Base-by-base conservation (phyloP, 2,797 vertebrate species). In the Odontamblyopus lacepedii region DNA sequence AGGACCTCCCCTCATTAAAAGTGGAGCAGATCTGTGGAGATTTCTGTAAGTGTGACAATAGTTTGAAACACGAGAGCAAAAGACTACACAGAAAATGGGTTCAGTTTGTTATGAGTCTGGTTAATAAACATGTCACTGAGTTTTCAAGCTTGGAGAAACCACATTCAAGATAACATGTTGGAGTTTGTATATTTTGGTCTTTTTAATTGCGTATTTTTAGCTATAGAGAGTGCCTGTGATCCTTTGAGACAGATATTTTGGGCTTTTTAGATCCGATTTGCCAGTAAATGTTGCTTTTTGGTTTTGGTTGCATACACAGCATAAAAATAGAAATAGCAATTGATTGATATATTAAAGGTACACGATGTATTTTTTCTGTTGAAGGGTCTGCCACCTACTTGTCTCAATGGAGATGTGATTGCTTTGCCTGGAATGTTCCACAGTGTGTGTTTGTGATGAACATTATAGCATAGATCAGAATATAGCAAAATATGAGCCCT, bases 221-320 rank as follows among this genome's bases (percentile, higher is more conserved):
- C 27, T 29, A 23, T 55, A 26, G 61, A 77, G 18, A 62, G 76
- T 55, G 65, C 62, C 55, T 56, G 44, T 0, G 27, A 78, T 81
- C 50, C 56, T 79, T 44, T 26, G 75, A 77, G 69, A 72, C 35
- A 48, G 23, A 73, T 83, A 89, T 86, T 87, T 70, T 81, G 19
- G 69, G 41, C 67, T 0, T 15, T 32, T 62, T 38, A 69, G 72
- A 74, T 80, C 59, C 29, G 23, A 66, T 48, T 5, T 4, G 60
- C 27, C 2, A 75, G 26, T 16, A 67, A 60, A 56, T 60, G 0
- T 19, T 68, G 11, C 2, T 44, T 12, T 44, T 13, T 44, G 3
- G 3, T 11, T 38, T 70, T 3, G 32, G 67, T 32, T 38, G 30
- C 6, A 23, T 55, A n/a, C 26, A 35, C 63, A 0, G 4, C 2